A percentile compares a stretch with the other conserved stretches of the same genome.
Evolutionary conservation across 2,888 invertebrate genomes (phyloP).

Genomic region (Mimachlamys varia): DNA sequence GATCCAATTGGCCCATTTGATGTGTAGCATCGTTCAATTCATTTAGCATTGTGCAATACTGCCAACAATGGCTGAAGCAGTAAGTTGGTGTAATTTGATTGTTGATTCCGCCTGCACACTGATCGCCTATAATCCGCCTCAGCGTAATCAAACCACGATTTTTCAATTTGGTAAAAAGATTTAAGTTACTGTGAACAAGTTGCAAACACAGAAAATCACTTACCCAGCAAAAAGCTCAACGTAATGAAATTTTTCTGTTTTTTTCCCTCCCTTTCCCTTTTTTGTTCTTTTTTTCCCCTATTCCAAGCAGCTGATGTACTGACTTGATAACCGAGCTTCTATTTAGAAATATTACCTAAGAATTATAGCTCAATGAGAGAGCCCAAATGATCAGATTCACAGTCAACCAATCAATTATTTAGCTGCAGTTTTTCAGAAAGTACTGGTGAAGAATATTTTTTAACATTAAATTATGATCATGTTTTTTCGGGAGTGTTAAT

Average conservation of each 20-base stretch:
- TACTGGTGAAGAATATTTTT: too few relatives aligned
- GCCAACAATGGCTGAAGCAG: neutral
- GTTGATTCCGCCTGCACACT: neutral
- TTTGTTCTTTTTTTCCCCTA: neutral
- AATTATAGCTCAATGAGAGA: too few relatives aligned
- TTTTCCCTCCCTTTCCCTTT: neutral
- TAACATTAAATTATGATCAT: too few relatives aligned
- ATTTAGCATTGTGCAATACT: neutral
- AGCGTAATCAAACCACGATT: slow-evolving; percentile 13
- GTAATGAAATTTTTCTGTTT: neutral
- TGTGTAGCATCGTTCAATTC: neutral
- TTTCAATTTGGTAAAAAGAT: neutral
- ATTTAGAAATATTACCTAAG: too few relatives aligned
- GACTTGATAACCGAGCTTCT: neutral
- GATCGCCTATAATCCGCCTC: neutral
- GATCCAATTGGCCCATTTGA: neutral
- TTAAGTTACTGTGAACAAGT: neutral
- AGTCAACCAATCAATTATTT: too few relatives aligned
- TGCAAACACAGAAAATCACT: neutral
- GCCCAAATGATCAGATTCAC: too few relatives aligned
- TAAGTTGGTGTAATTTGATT: neutral
- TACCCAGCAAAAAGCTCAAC: neutral
- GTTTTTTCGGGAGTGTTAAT: too few relatives aligned
- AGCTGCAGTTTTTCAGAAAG: too few relatives aligned
- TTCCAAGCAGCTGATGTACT: neutral